Conservation (phyloP, 2,797 vertebrate genomes). For the Jordanella pulchra region DNA sequence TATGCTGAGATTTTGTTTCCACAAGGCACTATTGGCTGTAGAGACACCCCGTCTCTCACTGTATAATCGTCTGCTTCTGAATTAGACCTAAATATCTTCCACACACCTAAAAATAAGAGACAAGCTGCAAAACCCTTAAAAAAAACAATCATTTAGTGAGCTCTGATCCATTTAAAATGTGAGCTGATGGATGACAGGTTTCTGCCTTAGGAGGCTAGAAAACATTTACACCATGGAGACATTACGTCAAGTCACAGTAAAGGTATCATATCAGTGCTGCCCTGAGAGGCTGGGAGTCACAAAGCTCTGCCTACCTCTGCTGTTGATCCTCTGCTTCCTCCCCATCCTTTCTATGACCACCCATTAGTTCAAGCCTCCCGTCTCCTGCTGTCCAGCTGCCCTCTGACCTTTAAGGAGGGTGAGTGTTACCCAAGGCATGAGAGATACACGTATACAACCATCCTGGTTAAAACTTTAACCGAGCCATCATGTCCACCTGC, state of each 20-base stretch:
- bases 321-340: background rate
- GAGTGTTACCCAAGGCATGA: constrained; percentile 45
- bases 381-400: background rate
- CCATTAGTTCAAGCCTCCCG: constrained; percentile 37
- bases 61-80: background rate
- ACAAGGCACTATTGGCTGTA: background rate
- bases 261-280: background rate
- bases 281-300: constrained; percentile 22
- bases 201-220: background rate
- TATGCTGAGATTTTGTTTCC: background rate
- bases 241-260: background rate
- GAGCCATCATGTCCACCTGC: background rate
- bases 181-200: background rate
- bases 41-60: background rate
- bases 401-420: constrained; percentile 14
- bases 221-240: constrained; percentile 1
- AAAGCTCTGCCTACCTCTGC: constrained; percentile 46
- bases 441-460: constrained; percentile 9
- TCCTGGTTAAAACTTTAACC: background rate
- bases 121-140: background rate
- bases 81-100: background rate
- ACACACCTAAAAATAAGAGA: background rate
- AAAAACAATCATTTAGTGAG: background rate
- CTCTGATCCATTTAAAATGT: background rate
- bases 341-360: constrained; percentile 16